Conservation (phyloP, 1,140 invertebrate species). For the Drosophila bocki region DNA sequence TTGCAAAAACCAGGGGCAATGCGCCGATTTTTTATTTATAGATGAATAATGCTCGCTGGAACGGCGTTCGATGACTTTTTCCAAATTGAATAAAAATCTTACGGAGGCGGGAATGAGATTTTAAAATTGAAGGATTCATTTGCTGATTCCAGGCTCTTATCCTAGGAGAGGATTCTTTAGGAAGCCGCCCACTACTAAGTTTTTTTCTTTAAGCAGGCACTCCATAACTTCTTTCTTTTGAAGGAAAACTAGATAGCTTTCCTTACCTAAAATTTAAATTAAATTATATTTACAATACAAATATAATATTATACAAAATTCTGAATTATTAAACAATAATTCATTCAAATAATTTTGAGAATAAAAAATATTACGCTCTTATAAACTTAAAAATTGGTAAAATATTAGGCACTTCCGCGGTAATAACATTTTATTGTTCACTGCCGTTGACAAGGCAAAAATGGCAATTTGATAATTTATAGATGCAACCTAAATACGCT, state of each 20-base stretch:
- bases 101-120: neutral
- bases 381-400: neutral
- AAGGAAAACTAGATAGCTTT: too few relatives aligned
- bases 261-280: too few relatives aligned
- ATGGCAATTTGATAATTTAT: constrained; percentile 28
- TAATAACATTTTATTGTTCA: constrained; percentile 41
- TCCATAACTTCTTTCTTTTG: too few relatives aligned
- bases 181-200: too few relatives aligned
- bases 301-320: too few relatives aligned
- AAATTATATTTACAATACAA: too few relatives aligned
- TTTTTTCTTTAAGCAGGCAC: too few relatives aligned
- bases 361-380: neutral
- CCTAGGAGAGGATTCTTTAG: too few relatives aligned
- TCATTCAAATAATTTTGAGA: neutral
- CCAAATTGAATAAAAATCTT: constrained; percentile 14
- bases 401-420: constrained; percentile 18
- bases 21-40: constrained; percentile 55
- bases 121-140: neutral
- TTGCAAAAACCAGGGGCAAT: constrained; percentile 49
- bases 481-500: constrained; percentile 24
- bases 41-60: constrained; percentile 52
- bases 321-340: neutral
- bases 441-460: constrained; percentile 39
- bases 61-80: constrained; percentile 51
- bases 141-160: neutral